phyloP scores from a whole-genome alignment of 2,797 vertebrate genomes.

The Aplochiton taeniatus region DNA sequence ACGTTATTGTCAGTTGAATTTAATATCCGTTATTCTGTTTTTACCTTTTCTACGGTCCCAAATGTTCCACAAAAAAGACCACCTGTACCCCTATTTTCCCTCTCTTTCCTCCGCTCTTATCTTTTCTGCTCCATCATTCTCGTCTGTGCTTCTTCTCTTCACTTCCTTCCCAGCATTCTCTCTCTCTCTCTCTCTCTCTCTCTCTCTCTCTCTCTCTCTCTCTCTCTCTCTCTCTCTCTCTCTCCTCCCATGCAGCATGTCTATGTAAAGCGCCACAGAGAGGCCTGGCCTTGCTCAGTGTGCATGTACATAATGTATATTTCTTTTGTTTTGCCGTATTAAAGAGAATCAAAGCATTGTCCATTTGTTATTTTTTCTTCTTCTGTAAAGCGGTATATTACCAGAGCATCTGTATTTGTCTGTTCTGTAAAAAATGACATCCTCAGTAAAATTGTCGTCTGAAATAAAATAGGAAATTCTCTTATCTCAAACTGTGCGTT shows the following conservation, averaged over 20 bases:
- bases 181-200: conserved; percentile 12
- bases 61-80: not conserved
- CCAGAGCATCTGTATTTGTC: conserved; percentile 28
- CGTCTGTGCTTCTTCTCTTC: not conserved
- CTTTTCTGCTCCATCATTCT: not conserved
- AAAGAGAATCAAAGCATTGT: conserved; percentile 31
- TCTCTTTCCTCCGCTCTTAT: not conserved
- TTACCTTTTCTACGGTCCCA: conserved; percentile 22
- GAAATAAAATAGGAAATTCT: conserved; percentile 35
- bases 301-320: conserved; percentile 66
- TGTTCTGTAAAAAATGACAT: conserved; percentile 4
- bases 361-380: conserved; percentile 27
- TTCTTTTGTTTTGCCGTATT: conserved; percentile 46
- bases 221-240: conserved; percentile 17
- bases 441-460: conserved; percentile 47
- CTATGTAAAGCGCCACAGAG: conserved; percentile 31
- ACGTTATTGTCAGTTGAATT: conserved; percentile 48
- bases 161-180: not conserved
- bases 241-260: conserved; percentile 19
- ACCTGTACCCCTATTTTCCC: not conserved
- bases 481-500: conserved; percentile 20
- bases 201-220: conserved; percentile 5
- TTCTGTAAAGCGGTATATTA: conserved; percentile 31
- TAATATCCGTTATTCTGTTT: conserved; percentile 42
- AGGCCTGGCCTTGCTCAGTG: conserved; percentile 49